Evolutionary conservation across 2,888 invertebrate species (phyloP).

Genomic region (Rhyacophila evoluta): DNA sequence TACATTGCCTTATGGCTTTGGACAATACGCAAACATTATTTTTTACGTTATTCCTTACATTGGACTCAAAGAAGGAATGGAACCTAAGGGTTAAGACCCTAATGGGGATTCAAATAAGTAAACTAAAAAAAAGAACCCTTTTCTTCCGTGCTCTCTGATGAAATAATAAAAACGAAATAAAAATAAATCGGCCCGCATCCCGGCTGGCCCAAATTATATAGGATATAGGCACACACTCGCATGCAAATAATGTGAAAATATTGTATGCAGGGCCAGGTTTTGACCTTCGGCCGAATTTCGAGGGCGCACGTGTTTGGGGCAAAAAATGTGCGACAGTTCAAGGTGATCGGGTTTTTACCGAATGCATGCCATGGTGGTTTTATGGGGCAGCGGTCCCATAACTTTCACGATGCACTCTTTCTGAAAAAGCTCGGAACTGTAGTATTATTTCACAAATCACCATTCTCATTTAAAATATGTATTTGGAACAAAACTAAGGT

Average conservation of each 20-base stretch:
- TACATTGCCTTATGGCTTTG: no score
- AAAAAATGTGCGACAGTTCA: slow-evolving; percentile 54
- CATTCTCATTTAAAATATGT: no score
- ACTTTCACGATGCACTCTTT: neutral
- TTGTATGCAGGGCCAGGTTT: slow-evolving; percentile 31
- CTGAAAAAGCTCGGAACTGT: no score
- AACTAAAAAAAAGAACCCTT: neutral
- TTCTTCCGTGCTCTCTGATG: neutral
- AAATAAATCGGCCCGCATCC: neutral
- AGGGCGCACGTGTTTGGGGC: slow-evolving; percentile 53
- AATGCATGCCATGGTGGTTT: slow-evolving; percentile 15
- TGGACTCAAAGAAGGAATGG: neutral
- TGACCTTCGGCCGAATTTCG: slow-evolving; percentile 52
- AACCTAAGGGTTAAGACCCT: neutral
- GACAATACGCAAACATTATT: no score
- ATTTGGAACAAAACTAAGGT: no score
- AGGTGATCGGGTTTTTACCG: slow-evolving; percentile 47
- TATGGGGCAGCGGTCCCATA: slow-evolving; percentile 3
- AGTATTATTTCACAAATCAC: no score
- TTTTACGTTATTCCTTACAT: no score
- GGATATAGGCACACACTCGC: neutral
- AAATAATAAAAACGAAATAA: neutral
- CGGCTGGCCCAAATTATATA: slow-evolving; percentile 1
- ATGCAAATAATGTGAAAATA: neutral
- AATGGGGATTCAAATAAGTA: neutral